Evolutionary conservation across 2,113 vertebrate species (phyloP).

Genomic region (Butorides virescens): DNA sequence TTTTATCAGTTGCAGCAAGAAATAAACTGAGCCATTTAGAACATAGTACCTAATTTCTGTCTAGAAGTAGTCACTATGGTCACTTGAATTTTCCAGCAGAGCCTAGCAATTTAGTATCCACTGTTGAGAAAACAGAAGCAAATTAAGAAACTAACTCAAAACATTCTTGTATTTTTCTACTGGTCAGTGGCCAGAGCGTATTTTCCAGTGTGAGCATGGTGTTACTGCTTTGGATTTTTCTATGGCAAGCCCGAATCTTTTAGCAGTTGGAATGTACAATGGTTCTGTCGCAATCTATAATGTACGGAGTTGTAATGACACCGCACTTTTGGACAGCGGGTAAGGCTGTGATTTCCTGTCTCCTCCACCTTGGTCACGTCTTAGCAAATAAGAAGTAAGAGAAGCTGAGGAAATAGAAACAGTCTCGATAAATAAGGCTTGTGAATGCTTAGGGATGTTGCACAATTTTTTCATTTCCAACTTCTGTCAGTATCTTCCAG

Average conservation of each 20-base stretch:
- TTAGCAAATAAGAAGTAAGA: not conserved
- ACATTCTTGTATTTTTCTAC: not conserved
- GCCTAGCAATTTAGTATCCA: not conserved
- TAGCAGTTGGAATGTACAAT: slow-evolving; percentile 83
- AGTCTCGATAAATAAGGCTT: not conserved
- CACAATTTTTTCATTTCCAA: not conserved
- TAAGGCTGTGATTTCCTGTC: not conserved
- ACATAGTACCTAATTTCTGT: not conserved
- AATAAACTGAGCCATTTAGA: not conserved
- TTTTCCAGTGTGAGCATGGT: slow-evolving; percentile 74
- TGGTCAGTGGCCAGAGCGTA: slow-evolving; percentile 87
- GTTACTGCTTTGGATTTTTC: slow-evolving; percentile 91
- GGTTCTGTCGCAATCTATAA: slow-evolving; percentile 81
- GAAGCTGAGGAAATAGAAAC: not conserved
- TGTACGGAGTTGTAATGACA: slow-evolving; percentile 22
- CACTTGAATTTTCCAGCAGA: not conserved
- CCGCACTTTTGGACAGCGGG: slow-evolving; percentile 75
- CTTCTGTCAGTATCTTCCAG: not conserved
- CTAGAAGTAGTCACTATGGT: not conserved
- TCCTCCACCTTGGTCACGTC: not conserved
- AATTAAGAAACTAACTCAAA: not conserved
- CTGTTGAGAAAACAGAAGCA: fast-evolving
- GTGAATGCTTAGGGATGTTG: not conserved
- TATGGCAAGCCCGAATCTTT: slow-evolving; percentile 62
- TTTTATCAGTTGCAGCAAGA: not conserved